Evolutionary conservation across 1,140 invertebrate species (phyloP).

Genomic region (Drosophila ambigua): DNA sequence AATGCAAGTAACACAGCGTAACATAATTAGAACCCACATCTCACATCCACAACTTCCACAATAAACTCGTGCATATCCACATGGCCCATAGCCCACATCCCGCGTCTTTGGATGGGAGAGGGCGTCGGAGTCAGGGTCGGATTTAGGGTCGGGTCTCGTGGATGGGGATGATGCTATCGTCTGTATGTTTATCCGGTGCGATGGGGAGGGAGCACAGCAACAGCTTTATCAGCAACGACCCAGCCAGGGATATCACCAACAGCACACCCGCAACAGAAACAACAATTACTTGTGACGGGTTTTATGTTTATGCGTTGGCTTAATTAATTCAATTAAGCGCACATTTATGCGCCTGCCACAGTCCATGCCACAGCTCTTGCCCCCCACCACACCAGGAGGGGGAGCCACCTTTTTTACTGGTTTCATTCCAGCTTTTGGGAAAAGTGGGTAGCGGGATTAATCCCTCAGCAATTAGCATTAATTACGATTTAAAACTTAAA

Average conservation of each 20-base stretch:
- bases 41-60: constrained; percentile 3
- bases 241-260: constrained; percentile 41
- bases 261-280: constrained; percentile 34
- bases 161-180: background rate
- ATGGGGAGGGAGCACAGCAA: constrained; percentile 10
- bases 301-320: constrained; percentile 79
- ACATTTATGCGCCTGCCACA: constrained; percentile 58
- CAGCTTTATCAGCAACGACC: constrained; percentile 66
- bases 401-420: constrained; percentile 57
- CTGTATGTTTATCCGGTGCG: no score
- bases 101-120: constrained; percentile 10
- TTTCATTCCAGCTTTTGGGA: constrained; percentile 20
- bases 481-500: constrained; percentile 73
- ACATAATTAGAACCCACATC: constrained; percentile 72
- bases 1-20: constrained; percentile 81
- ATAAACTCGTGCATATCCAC: constrained; percentile 14
- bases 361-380: background rate
- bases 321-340: constrained; percentile 80
- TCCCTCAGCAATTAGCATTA: constrained; percentile 73
- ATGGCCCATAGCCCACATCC: constrained; percentile 47
- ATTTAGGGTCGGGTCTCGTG: constrained; percentile 31
- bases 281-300: constrained; percentile 74
- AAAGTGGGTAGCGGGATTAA: constrained; percentile 45
- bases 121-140: constrained; percentile 1
- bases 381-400: constrained; percentile 2